phyloP scores from a whole-genome alignment of 2,888 invertebrate genomes.

The Ectemnius lituratus region DNA sequence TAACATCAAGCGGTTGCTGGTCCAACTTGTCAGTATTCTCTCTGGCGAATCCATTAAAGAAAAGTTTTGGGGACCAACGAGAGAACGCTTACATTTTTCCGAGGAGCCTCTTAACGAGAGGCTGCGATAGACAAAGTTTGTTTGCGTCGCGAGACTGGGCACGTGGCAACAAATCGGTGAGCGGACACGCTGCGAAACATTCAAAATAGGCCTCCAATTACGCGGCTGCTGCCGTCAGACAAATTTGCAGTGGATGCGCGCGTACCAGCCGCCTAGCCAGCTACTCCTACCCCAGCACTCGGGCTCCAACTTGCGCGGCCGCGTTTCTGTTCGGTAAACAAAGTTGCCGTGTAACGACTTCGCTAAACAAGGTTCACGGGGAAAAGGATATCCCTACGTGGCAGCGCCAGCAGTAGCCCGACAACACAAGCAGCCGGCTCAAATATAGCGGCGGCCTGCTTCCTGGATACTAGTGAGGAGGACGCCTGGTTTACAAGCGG shows the following conservation, averaged over 20 bases:
- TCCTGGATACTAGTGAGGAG: background rate
- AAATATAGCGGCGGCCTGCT: background rate
- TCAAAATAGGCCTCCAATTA: conserved; percentile 32
- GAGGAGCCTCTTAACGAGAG: no score
- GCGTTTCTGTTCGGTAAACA: conserved; percentile 27
- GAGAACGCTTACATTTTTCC: no score
- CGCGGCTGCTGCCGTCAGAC: conserved; percentile 13
- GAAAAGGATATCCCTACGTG: conserved; percentile 24
- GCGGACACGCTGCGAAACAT: conserved; percentile 21
- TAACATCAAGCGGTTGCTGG: no score
- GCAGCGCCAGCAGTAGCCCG: background rate
- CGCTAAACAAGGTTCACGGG: conserved; percentile 28
- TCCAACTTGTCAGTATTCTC: no score
- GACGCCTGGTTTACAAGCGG: background rate
- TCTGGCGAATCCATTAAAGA: no score
- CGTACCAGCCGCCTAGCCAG: no score
- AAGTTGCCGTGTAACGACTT: conserved; percentile 42
- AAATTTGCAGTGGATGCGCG: conserved; percentile 18
- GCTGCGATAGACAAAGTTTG: no score
- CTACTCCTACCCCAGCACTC: no score
- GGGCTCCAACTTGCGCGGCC: no score
- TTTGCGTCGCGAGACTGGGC: conserved; percentile 6
- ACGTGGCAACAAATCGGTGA: conserved; percentile 26
- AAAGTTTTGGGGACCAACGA: no score
- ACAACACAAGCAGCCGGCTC: background rate